Conservation (phyloP, 2,113 vertebrate species). For the Tyrannus savana region DNA sequence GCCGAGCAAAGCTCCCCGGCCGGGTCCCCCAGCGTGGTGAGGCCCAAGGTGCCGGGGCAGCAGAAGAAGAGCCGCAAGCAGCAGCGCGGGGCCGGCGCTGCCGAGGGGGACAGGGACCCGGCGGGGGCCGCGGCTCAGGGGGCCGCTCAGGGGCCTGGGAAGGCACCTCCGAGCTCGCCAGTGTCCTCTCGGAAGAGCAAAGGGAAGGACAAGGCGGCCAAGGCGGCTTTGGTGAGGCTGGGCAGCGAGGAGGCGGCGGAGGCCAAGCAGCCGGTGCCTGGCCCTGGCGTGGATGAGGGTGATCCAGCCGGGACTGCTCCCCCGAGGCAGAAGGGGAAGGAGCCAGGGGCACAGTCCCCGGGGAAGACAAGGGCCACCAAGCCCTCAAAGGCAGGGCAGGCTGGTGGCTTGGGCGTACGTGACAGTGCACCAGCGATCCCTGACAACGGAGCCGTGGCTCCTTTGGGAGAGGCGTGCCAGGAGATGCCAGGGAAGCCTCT, state of each 20-base stretch:
- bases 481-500: neutral
- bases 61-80: neutral
- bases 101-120: neutral
- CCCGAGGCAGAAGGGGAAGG: neutral
- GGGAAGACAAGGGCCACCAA: neutral
- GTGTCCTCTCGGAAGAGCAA: neutral
- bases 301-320: accelerated
- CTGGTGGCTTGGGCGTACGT: neutral
- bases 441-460: neutral
- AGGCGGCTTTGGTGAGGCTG: neutral
- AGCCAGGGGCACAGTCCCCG: neutral
- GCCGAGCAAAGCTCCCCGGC: accelerated
- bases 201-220: neutral
- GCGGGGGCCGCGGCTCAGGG: neutral
- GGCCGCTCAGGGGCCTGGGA: accelerated
- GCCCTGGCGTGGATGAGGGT: accelerated
- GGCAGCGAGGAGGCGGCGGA: neutral
- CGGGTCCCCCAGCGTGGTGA: neutral
- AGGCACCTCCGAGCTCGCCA: neutral
- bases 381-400: neutral
- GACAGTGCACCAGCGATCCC: neutral
- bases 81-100: neutral
- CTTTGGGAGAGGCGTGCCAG: accelerated
- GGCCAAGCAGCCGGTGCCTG: accelerated
- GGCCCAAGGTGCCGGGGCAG: neutral